Evolutionary conservation across 53 echinoderm and acorn worm genomes (phyloP), one percentile per base, ranked within the genome.

Genomic region (Pentamera pediparva): DNA sequence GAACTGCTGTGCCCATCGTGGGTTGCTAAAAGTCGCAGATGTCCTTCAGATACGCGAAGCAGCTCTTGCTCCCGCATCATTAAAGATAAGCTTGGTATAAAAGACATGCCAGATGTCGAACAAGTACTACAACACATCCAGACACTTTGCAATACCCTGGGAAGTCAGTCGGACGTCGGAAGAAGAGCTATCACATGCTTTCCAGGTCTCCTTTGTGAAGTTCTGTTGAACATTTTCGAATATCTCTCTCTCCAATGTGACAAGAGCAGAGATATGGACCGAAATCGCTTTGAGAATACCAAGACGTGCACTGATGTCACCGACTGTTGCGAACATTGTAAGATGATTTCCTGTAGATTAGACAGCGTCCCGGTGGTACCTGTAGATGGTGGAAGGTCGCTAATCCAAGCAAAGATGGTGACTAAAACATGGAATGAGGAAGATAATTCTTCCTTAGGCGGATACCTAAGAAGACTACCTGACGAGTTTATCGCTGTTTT

Each of bases 381-480:
- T 19, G 31, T 56, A 29, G 5, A 5, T 10, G 27, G 31, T 13
- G 7, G 57, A 28, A 56, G 19, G 31, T 29, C 12, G 11, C 31
- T 56, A 56, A 4, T 21, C 27, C 7, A 25, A 21, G 27, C 57
- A 29, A 19, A 26, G 1, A 56, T 56, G 57, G 57, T 56, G 57
- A 32, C 31, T 7, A 56, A 56, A 56, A 56, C 9, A 9, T 56
- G 57, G 57, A 56, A 56, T 56, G 57, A 56, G 13, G 57, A 56
- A 5, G 57, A 56, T 29, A 56, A 56, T 3, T 28, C 27, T 24
- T 3, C 27, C 3, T 56, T 56, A 19, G 27, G 29, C 27, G 29
- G 12, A 13, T 32, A 56, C 31, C 57, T 56, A 0, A 28, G 31
- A 13, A 21, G 31, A 24, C 57, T 56, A 5, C 57, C 57, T 7